Evolutionary conservation across 2,888 invertebrate genomes (phyloP), one percentile per base, ranked within the genome.

Genomic region (Phyllotreta striolata): DNA sequence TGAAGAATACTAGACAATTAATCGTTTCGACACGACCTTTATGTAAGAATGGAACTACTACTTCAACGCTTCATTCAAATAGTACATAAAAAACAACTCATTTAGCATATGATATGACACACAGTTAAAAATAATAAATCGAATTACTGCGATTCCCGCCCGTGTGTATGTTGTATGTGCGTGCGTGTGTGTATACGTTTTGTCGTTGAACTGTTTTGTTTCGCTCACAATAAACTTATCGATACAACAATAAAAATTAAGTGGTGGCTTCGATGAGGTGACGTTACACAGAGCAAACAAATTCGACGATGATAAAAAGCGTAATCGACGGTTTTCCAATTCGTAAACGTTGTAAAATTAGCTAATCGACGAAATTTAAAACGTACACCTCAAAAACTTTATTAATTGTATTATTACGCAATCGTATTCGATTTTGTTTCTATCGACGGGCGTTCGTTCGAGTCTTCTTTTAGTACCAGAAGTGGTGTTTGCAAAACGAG

Each of bases 241-340:
- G 68, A 68, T 68, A 66, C 62, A 52, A 64, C 68, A 66, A 64
- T 66, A 63, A 66, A 58, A 63, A 59, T 61, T 63, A 58, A 62
- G 63, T 65, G 59, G 55, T 51, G 43, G 40, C 58, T 54, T 61
- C 43, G 60, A 55, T 44, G 46, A 55, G 64, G 62, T 68, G 67
- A 66, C 68, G 68, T 66, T 62, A 63, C 62, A 43, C 12, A 38
- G 38, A 64, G 38, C 61, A 64, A 64, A 61, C 56, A 63, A 63
- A 58, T 58, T 63, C 63, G 41, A 59, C 63, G 41, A 59, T 56
- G 44, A 59, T 65, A 62, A 66, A 24, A 56, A 57, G 68, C 68
- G 58, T 62, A 66, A 51, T 66, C 62, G 41, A 61, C 65, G 39
- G 40, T 46, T 62, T 65, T 66, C 61, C 62, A 14, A 62, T 64